Evolutionary conservation across 2,113 vertebrate species (phyloP), one percentile per base, ranked within the genome.

Genomic region (Platichthys stellatus): DNA sequence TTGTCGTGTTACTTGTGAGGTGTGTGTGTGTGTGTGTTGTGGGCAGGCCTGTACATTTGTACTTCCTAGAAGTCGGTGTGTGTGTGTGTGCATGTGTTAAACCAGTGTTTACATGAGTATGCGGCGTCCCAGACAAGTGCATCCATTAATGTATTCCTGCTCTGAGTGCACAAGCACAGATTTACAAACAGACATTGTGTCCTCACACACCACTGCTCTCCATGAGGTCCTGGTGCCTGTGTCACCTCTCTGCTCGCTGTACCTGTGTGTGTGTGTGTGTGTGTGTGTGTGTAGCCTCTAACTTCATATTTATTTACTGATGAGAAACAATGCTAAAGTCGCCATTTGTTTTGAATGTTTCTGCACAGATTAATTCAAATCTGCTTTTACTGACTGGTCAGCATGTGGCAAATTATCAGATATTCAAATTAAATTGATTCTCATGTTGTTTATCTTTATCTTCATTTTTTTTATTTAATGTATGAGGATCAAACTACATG

Each of bases 141-240:
- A 86, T 80, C 85, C 73, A 92, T 90, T 92, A 83, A 93, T 91
- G 90, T 91, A 90, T 91, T 91, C 90, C 81, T 90, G 87, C 69
- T 89, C 82, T 53, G 85, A 89, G 85, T 73, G 83, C 76, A 84
- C 80, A 72, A 71, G 86, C 86, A 74, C 87, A 90, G 91, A 91
- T 90, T 92, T 92, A 89, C 87, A 86, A 89, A 89, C 84, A 90
- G 69, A 83, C 72, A 72, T 24, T 8, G 70, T 87, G 83, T 86
- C 80, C 82, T 82, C 63, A 81, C 89, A 88, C 80, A 82, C 53
- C 76, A 28, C 72, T 38, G 80, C 87, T 85, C 90, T 68, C 78
- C 87, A 87, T 89, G 88, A 79, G 74, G 84, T 83, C n/a, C n/a
- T n/a, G n/a, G 83, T 72, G 86, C 76, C 78, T 81, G 59, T 62